These are phyloP conservation scores for Oreochromis tanganicae DNA, from an alignment of 2,113 vertebrate genomes.

Conservation along the genomic window DNA sequence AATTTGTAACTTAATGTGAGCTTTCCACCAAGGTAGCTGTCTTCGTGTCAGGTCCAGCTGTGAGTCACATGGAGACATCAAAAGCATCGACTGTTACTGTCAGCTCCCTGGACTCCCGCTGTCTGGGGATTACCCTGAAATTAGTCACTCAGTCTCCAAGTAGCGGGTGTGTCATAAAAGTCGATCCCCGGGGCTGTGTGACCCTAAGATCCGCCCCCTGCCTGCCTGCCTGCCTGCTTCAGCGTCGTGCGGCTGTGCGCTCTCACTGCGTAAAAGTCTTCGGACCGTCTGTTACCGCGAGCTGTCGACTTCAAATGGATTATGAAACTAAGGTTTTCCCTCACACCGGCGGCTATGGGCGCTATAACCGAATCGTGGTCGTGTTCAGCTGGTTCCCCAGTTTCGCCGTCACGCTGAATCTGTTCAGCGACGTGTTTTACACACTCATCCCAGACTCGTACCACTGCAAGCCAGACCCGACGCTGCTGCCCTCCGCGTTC, in stretches of 20 bases:
- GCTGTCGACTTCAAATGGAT: constrained; percentile 53
- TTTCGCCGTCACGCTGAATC: constrained; percentile 72
- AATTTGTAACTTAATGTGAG: neutral
- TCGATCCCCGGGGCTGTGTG: neutral
- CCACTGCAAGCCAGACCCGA: constrained; percentile 72
- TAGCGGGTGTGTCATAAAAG: neutral
- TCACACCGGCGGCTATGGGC: constrained; percentile 71
- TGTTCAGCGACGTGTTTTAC: constrained; percentile 71
- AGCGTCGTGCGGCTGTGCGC: neutral
- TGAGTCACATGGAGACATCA: neutral
- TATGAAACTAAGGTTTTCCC: constrained; percentile 62
- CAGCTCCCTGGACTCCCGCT: neutral
- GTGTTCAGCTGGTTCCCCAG: constrained; percentile 75
- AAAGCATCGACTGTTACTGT: neutral
- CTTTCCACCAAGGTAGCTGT: neutral
- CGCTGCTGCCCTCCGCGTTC: constrained; percentile 69
- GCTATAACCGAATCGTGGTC: constrained; percentile 66
- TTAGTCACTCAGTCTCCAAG: neutral
- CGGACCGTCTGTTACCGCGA: neutral
- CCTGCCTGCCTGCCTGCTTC: neutral
- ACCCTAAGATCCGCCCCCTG: neutral
- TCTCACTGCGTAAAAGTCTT: neutral
- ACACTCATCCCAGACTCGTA: constrained; percentile 66
- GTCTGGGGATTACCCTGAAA: neutral
- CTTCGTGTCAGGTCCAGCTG: neutral